Evolutionary conservation across 2,113 vertebrate genomes (phyloP), one percentile per base, ranked within the genome.

Genomic region (Carollia perspicillata): DNA sequence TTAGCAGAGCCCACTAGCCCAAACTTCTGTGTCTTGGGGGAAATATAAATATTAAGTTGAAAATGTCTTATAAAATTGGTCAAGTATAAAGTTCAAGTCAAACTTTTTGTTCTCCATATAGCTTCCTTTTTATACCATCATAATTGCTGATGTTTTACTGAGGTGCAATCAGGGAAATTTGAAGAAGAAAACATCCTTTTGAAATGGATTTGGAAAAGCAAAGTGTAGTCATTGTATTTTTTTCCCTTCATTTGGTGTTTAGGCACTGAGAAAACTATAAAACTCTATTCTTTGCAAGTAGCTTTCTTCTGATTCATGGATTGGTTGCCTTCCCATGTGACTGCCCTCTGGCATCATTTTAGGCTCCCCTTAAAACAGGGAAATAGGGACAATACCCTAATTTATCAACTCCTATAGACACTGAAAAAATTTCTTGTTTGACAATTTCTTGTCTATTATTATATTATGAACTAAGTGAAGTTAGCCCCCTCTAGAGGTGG

Each of bases 401-500:
- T 66, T 85, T 68, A 55, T 60, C 22, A 92, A 84, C n/a, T 87
- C n/a, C n/a, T 65, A 10, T 40, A 78, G 84, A 78, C 33, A 40
- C 35, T 55, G 30, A 78, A 71, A 91, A 66, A 72, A 47, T 37
- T 51, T 20, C 12, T 0, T 55, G 14, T 68, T 77, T 86, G 44
- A 47, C 49, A 60, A 5, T 49, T 83, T 26, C 55, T 93, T 74
- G 47, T 23, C 33, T 22, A 40, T 72, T 60, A 40, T 68, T 66
- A 18, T 47, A 14, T 72, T 40, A 79, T 40, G 40, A 94, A 66
- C 35, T 22, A 37, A 96, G 85, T 44, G 47, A 89, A 18, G 58
- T 77, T 89, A 79, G 95, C 93, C 84, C 96, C 96, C 97, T 96
- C 97, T 98, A 86, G 85, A 95, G 95, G 96, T 20, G n/a, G 33